Percentiles rank a stretch among this genome's conserved stretches.
Conservation (phyloP, 1,140 invertebrate species). For the Colletes latitarsis region DNA sequence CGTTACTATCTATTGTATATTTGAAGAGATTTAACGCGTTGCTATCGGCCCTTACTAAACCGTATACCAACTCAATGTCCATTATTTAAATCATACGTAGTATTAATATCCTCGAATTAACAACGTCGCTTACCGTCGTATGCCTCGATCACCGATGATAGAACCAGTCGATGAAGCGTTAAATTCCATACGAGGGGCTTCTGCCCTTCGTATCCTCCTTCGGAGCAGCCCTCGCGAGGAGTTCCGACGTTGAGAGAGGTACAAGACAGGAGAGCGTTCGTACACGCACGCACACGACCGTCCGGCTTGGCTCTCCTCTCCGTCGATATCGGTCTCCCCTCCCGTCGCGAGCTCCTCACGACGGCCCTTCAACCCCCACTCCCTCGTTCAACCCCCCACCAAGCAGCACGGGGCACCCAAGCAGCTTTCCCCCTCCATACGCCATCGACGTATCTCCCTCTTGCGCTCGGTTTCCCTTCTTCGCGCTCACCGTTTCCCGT, state of each 20-base stretch:
- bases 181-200: constrained; percentile 39
- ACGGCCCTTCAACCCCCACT: constrained; percentile 7
- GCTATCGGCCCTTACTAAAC: no score
- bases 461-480: not conserved
- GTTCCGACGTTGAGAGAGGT: constrained; percentile 15
- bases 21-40: no score
- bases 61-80: no score
- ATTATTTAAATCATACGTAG: not conserved
- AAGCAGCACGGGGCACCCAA: no score
- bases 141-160: constrained; percentile 24
- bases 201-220: constrained; percentile 34
- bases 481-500: not conserved
- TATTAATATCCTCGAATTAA: constrained; percentile 45
- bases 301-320: constrained; percentile 37
- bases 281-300: constrained; percentile 38
- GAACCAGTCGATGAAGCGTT: constrained; percentile 48
- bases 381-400: not conserved
- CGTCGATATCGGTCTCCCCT: constrained; percentile 44
- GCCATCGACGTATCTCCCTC: no score
- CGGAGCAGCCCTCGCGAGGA: constrained; percentile 14
- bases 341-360: not conserved
- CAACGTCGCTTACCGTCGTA: constrained; percentile 10
- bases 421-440: not conserved
- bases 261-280: constrained; percentile 10
- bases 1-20: no score